Evolutionary conservation across 2,113 vertebrate genomes (phyloP).

Genomic region (Zapus hudsonius): DNA sequence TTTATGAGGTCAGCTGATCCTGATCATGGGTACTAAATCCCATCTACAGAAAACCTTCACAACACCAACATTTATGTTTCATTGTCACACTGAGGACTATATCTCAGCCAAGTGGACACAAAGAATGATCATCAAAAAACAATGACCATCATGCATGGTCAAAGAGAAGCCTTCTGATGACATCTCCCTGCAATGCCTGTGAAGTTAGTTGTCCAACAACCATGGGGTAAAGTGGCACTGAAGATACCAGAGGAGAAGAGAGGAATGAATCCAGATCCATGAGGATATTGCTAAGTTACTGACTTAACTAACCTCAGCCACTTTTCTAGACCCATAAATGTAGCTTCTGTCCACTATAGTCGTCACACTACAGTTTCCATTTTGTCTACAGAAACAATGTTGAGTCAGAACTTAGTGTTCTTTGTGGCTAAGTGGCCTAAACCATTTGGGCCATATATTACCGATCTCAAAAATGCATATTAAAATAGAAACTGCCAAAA

Average conservation of each 20-base stretch:
- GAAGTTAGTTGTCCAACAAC: not conserved
- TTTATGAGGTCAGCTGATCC: not conserved
- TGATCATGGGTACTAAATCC: not conserved
- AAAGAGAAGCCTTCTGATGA: not conserved
- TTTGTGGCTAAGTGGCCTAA: not conserved
- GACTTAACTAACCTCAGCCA: not conserved
- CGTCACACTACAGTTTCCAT: not conserved
- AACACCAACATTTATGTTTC: not conserved
- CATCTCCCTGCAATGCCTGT: not conserved
- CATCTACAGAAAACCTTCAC: not conserved
- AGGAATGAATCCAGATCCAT: not conserved
- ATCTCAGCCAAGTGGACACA: no score
- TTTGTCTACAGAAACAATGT: not conserved
- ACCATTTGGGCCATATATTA: not conserved
- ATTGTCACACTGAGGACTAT: not conserved
- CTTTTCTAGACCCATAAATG: not conserved
- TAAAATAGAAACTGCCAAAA: slow-evolving; percentile 25
- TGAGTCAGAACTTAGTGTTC: not conserved
- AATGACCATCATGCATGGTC: not conserved
- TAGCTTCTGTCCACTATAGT: no score
- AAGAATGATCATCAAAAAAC: no score
- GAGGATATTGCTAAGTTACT: not conserved
- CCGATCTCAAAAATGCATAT: not conserved
- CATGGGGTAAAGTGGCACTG: not conserved
- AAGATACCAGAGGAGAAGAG: not conserved